These are phyloP conservation scores for Enteromius trimaculatus DNA, from an alignment of 2,797 vertebrate genomes.

Conservation along the genomic window DNA sequence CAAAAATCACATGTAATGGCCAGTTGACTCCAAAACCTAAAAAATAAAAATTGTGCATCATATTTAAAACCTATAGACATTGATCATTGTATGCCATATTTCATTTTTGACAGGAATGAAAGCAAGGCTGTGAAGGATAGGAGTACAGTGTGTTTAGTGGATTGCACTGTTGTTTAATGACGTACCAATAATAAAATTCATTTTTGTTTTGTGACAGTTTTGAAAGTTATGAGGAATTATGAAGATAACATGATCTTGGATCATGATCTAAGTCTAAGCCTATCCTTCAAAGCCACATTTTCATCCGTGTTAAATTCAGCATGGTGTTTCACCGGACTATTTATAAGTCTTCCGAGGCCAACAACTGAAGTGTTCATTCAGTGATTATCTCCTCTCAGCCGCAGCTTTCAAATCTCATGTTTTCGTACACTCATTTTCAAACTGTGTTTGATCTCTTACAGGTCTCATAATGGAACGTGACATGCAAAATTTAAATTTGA, in stretches of 20 bases:
- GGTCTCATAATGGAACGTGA: not conserved
- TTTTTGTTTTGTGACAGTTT: not conserved
- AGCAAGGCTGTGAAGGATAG: not conserved
- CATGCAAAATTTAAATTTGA: not conserved
- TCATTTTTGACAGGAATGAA: not conserved
- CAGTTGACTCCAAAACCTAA: not conserved
- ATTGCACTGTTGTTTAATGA: not conserved
- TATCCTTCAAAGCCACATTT: not conserved
- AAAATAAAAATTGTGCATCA: not conserved
- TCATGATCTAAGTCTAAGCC: not conserved
- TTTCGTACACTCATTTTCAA: constrained; percentile 7
- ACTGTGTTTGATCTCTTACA: not conserved
- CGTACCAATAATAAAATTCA: not conserved
- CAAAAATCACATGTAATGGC: not conserved
- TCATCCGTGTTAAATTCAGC: not conserved
- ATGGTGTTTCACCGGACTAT: not conserved
- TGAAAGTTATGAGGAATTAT: not conserved
- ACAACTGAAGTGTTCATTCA: not conserved
- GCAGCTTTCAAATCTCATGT: not conserved
- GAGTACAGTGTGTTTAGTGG: not conserved
- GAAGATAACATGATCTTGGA: not conserved
- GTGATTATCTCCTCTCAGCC: not conserved
- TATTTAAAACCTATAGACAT: not conserved
- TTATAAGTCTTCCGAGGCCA: not conserved
- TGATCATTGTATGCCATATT: not conserved